phyloP scores from a whole-genome alignment of 2,113 vertebrate genomes.

The Poeciliopsis prolifica region DNA sequence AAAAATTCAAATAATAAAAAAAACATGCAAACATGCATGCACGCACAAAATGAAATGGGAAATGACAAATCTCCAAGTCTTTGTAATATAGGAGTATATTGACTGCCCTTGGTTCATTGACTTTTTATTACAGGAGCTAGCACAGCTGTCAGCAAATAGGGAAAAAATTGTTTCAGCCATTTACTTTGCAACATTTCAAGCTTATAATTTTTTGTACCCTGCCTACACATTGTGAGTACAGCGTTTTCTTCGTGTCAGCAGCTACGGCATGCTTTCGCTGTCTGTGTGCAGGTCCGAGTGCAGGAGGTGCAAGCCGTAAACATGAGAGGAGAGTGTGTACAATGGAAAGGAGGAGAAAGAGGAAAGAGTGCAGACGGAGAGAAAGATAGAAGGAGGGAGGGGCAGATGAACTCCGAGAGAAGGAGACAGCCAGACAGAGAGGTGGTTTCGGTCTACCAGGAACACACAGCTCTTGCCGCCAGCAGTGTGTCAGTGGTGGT shows the following conservation, averaged over 20 bases:
- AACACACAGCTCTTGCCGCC: constrained; percentile 68
- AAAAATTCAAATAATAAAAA: constrained; percentile 22
- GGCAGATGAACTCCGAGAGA: constrained; percentile 31
- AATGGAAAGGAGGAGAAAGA: constrained; percentile 43
- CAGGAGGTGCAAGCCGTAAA: constrained; percentile 52
- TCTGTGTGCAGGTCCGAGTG: constrained; percentile 43
- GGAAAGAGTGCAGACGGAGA: constrained; percentile 46
- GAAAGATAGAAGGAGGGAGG: constrained; percentile 29
- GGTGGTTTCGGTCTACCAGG: constrained; percentile 68
- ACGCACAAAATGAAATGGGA: constrained; percentile 49
- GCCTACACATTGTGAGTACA: constrained; percentile 24
- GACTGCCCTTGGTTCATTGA: constrained; percentile 88
- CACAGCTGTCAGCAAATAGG: constrained; percentile 80
- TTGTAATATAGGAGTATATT: constrained; percentile 84
- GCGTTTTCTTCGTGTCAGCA: constrained; percentile 62
- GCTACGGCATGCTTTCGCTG: constrained; percentile 43
- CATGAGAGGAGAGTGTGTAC: constrained; percentile 28
- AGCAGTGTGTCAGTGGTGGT: constrained; percentile 79
- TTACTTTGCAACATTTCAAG: constrained; percentile 79
- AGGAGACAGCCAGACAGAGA: constrained; percentile 62
- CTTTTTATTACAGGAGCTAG: constrained; percentile 92
- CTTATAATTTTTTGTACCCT: constrained; percentile 78
- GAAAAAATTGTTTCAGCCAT: constrained; percentile 80
- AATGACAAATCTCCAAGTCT: constrained; percentile 75
- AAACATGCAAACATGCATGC: neutral